Evolutionary conservation across 2,797 vertebrate species (phyloP), one percentile per base, ranked within the genome.

Genomic region (Sandelia bainsii): DNA sequence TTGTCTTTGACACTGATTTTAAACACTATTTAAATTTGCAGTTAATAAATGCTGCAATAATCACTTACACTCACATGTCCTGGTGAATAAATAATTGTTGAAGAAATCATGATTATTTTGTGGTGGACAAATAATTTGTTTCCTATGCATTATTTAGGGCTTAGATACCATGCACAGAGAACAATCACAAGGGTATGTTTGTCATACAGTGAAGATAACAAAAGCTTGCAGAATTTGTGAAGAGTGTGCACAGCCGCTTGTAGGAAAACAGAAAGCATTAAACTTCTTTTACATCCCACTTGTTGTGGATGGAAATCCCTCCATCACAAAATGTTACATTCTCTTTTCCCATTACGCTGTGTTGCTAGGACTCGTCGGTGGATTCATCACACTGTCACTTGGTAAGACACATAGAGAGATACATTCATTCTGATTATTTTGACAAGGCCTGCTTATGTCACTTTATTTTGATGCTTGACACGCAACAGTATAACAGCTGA

Each of bases 311-410:
- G 44, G 17, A 63, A 51, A 60, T 76, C 46, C 44, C 45, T 40
- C 20, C 45, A 2, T 14, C 27, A 6, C 49, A 29, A 52, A 72
- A 27, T 25, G 34, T 58, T 70, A 17, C 46, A 56, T 74, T 82
- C 75, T 75, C 54, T 67, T 75, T 75, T 62, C 48, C 63, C 23
- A 66, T 81, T 69, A 62, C 60, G 40, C 11, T 16, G 5, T 42
- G 40, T 16, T 42, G 72, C 20, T 58, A 67, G 50, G 52, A 17
- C 50, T 80, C 57, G 57, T 67, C 10, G 8, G 48, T 76, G 58
- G 68, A 42, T 53, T 64, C 65, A 49, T 86, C 57, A 32, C 68
- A 45, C 6, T 53, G 64, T 65, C 40, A 72, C 61, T 49, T 16
- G 17, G 20, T 52, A 44, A 39, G 45, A 46, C 22, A 62, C 46